These are phyloP conservation scores for Stichodactyla helianthus DNA, from an alignment of 64 coral and sea anemone genomes.

Conservation along the genomic window DNA sequence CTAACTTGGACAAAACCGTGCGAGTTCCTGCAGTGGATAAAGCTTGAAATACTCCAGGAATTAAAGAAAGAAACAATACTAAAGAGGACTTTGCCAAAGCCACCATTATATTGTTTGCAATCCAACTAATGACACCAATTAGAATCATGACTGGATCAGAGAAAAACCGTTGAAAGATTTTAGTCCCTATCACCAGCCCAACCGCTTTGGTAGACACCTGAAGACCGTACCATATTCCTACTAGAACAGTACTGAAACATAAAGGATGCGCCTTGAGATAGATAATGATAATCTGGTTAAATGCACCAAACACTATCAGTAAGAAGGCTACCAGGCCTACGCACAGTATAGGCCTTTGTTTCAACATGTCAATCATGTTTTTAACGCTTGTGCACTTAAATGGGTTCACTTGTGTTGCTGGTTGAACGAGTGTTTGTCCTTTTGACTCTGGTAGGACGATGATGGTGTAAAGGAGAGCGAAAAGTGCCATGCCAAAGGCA, in stretches of 20 bases:
- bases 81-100: conserved; percentile 22
- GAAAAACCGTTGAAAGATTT: conserved; percentile 20
- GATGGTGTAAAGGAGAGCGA: conserved; percentile 22
- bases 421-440: background rate
- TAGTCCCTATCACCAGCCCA: conserved; percentile 14
- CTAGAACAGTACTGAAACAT: conserved; percentile 25
- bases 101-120: background rate
- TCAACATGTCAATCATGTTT: conserved; percentile 29
- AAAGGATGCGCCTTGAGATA: conserved; percentile 50
- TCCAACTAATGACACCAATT: conserved; percentile 18
- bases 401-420: conserved; percentile 30
- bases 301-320: conserved; percentile 24
- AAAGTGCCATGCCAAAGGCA: conserved; percentile 7
- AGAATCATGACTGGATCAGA: conserved; percentile 40
- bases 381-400: conserved; percentile 22
- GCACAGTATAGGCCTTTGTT: conserved; percentile 16
- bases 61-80: conserved; percentile 47
- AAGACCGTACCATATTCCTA: conserved; percentile 26
- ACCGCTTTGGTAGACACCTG: conserved; percentile 4
- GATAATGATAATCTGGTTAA: conserved; percentile 38
- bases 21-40: conserved; percentile 15
- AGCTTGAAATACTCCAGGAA: conserved; percentile 21
- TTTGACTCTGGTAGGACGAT: conserved; percentile 37
- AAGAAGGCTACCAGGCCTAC: conserved; percentile 37
- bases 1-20: conserved; percentile 35